Base-by-base conservation (phyloP, 2,797 vertebrate species). In the Oceanodroma leucorhoa region DNA sequence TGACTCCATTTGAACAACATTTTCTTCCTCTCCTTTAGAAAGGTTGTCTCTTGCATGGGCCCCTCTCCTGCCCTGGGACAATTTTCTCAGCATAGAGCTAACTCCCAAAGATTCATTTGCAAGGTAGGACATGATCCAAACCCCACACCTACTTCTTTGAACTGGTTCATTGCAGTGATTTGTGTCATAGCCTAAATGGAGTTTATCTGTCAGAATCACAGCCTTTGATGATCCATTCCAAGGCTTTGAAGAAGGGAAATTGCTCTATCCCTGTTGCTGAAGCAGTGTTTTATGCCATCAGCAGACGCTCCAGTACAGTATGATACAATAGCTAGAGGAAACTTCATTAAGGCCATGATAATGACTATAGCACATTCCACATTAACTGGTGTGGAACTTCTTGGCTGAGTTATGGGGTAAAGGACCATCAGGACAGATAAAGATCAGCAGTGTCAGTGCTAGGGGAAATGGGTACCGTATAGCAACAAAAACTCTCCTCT, bases 31-130 rank as follows among this genome's bases (percentile, higher is more conserved):
- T 54, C 5, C 6, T 84, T 66, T 43, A 51, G 17, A 67, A 86
- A 65, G n/a, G 3, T 1, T 43, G 0, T 19, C 36, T 83, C n/a
- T 73, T 70, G 2, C 10, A 61, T 23, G 19, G 17, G 5, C 2
- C 3, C 2, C 3, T 71, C 7, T 48, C 18, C 19, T 40, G 7
- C 5, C 12, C 15, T 50, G 30, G 34, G 7, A 72, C 32, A 65
- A n/a, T 69, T 79, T 76, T 83, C 24, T 79, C 20, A 38, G 5
- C 10, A 54, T 7, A 67, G 55, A 77, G 13, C 5, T 90, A 6
- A 57, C 26, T 78, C 38, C 41, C 6, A 32, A 34, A 11, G 19
- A 64, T 88, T 83, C 26, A 18, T 81, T 70, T 83, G 14, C 45
- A 71, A 67, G 13, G 41, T 6, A 87, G 19, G 17, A 66, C 7